Evolutionary conservation across 2,113 vertebrate species (phyloP).

Genomic region (Esox niger): DNA sequence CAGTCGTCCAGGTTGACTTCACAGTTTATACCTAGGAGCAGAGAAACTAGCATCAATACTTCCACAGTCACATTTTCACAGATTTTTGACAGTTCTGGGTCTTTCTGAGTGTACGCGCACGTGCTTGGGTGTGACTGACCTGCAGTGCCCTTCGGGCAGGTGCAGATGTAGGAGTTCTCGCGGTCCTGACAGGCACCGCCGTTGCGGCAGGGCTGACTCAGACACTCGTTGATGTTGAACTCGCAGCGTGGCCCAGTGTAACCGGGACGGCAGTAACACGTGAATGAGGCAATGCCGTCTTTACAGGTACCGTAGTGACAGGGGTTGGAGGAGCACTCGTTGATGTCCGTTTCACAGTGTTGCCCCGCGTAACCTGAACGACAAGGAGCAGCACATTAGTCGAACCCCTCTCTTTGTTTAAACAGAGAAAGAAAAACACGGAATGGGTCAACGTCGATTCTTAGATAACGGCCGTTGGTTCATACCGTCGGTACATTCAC

Average conservation of each 20-base stretch:
- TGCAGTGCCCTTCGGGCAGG: conserved; percentile 87
- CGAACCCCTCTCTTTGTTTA: no score
- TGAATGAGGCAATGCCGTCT: conserved; percentile 85
- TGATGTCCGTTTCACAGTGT: conserved; percentile 85
- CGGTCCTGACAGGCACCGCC: conserved; percentile 89
- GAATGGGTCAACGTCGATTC: no score
- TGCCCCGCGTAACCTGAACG: conserved; percentile 80
- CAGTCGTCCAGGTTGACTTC: conserved; percentile 94
- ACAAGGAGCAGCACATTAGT: not conserved
- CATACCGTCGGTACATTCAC: conserved; percentile 91
- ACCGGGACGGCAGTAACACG: conserved; percentile 83
- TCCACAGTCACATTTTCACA: not conserved
- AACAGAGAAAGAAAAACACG: no score
- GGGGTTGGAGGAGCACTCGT: conserved; percentile 86
- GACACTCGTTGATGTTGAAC: conserved; percentile 91
- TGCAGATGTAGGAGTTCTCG: conserved; percentile 82
- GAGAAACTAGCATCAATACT: not conserved
- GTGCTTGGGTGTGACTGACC: conserved; percentile 63
- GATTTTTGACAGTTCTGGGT: not conserved
- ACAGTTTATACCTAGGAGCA: conserved; percentile 82
- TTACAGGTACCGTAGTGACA: conserved; percentile 91
- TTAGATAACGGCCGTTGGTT: no score
- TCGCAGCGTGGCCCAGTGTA: conserved; percentile 90
- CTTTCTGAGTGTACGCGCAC: not conserved
- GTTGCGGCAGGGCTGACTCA: conserved; percentile 90